Conservation (phyloP, 2,797 vertebrate genomes). For the Phoxinus dragarum region DNA sequence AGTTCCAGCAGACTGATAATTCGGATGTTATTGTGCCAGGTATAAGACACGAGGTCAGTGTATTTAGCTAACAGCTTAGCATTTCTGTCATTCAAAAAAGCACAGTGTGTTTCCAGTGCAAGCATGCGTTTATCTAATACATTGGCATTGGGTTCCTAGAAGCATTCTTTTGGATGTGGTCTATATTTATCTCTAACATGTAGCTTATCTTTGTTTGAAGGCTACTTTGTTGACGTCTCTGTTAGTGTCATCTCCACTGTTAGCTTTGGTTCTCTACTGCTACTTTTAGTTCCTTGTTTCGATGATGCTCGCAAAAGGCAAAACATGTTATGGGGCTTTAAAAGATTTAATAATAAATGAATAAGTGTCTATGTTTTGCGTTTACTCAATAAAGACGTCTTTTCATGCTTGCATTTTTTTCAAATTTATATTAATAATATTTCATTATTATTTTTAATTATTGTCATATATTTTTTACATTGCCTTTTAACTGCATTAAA, state of each 20-base stretch:
- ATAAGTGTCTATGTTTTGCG: neutral
- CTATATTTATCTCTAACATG: neutral
- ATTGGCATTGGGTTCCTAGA: neutral
- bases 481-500: neutral
- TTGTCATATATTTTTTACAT: neutral
- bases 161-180: neutral
- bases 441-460: neutral
- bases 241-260: neutral
- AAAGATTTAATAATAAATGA: neutral
- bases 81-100: constrained; percentile 8
- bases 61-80: constrained; percentile 20
- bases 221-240: neutral
- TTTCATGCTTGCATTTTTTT: neutral
- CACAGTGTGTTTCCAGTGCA: constrained; percentile 9
- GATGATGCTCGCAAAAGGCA: neutral
- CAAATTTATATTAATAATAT: neutral
- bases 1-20: constrained; percentile 1
- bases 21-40: neutral
- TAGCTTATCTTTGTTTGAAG: neutral
- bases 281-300: neutral
- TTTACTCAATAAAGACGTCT: neutral
- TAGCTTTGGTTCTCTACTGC: neutral
- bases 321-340: neutral
- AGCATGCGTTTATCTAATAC: neutral
- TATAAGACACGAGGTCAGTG: neutral